Percentiles rank a stretch among this genome's conserved stretches.
phyloP scores from a whole-genome alignment of 2,888 invertebrate genomes.

The Norana najaformis region DNA sequence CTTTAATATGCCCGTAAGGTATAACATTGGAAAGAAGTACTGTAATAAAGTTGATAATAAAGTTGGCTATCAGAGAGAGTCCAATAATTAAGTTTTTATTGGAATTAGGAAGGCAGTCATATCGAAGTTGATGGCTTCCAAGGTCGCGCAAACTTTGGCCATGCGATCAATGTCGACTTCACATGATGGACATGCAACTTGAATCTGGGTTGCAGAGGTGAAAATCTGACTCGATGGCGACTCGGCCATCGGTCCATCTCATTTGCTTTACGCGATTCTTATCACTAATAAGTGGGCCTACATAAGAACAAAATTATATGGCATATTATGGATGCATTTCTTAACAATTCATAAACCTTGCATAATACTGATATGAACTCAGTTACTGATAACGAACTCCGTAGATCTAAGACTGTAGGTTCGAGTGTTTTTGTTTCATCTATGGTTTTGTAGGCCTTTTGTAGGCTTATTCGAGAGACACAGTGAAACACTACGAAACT shows the following conservation, averaged over 20 bases:
- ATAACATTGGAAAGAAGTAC: not conserved
- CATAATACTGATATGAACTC: not conserved
- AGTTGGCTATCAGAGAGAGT: not conserved
- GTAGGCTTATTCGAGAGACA: not conserved
- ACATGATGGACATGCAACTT: not conserved
- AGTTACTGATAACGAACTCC: no score
- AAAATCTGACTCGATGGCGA: not conserved
- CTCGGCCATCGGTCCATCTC: not conserved
- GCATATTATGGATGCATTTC: no score
- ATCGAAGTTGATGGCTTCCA: not conserved
- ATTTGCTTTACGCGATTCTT: not conserved
- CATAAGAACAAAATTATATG: not conserved
- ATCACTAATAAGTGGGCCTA: no score
- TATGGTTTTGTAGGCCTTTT: not conserved
- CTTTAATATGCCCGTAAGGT: not conserved
- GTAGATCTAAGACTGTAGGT: not conserved
- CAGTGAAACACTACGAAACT: not conserved
- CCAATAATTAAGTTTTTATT: not conserved
- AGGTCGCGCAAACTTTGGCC: not conserved
- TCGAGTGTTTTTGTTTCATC: not conserved
- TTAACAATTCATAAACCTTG: not conserved
- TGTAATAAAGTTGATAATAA: no score
- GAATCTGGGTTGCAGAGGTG: not conserved
- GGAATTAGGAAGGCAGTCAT: not conserved
- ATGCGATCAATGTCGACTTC: not conserved